Evolutionary conservation across 2,113 vertebrate species (phyloP).

Genomic region (Alligator mississippiensis): DNA sequence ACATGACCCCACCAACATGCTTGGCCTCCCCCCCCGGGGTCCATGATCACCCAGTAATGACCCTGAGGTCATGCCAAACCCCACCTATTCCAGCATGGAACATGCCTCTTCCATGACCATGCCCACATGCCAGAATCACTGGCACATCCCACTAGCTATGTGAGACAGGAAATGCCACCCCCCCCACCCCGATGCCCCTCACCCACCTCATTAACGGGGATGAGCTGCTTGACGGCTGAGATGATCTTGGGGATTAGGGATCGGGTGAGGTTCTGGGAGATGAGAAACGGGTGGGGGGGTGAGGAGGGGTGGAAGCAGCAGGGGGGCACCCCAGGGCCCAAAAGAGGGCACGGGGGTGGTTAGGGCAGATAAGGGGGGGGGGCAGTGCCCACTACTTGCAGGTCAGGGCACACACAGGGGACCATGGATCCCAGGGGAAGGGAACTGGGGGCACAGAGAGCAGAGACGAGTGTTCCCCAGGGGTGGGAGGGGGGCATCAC

Average conservation of each 20-base stretch:
- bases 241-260: constrained; percentile 84
- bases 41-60: neutral
- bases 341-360: neutral
- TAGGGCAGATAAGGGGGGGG: neutral
- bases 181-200: neutral
- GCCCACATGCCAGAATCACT: neutral
- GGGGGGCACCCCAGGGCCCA: no score
- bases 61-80: neutral
- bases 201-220: constrained; percentile 85
- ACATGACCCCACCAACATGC: neutral
- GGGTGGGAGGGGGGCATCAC: no score
- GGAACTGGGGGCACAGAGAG: no score
- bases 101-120: neutral
- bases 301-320: neutral
- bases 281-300: neutral
- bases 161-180: neutral
- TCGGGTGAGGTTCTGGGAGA: constrained; percentile 79
- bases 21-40: neutral
- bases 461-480: neutral
- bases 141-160: no score
- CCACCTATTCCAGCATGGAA: neutral
- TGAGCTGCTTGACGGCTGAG: constrained; percentile 81
- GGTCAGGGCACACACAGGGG: neutral
- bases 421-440: neutral
- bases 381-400: neutral